Base-by-base conservation (phyloP, 2,113 vertebrate genomes). In the Pogonocichla stellata region DNA sequence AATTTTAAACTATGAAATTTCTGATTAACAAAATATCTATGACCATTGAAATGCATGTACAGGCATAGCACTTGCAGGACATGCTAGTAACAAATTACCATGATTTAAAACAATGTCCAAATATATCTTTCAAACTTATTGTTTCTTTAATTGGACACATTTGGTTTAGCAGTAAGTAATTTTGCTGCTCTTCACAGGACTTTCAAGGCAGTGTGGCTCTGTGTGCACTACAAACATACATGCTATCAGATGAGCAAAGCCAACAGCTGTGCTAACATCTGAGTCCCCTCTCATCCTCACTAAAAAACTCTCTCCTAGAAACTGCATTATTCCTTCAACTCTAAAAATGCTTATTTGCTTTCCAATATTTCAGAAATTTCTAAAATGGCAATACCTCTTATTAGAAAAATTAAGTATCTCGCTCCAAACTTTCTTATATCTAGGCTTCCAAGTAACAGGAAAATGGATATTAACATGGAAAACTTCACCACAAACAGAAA, bases 391-490 rank as follows among this genome's bases (percentile, higher is more conserved):
- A 28, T 15, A 31, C 1, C 0, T 58, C 12, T 42, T 50, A 11
- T 19, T 43, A 48, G 22, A 48, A 88, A 81, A 81, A 88, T n/a
- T 10, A 57, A 34, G 3, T 47, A 14, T 40, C 28, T 56, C 0
- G 0, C 6, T 53, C 24, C 12, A 64, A 33, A 16, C 5, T 51
- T 82, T 58, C 25, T 26, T 22, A 7, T 24, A 51, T 11, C 8
- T 25, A 36, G 14, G 6, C 13, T 82, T 67, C 54, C 16, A 62
- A 66, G 7, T 19, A 66, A 70, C 5, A 79, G 3, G 3, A 33
- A 64, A 73, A 70, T 10, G 0, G 4, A 54, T 50, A 43, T 45
- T 50, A 53, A 23, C 0, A 0, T 7, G 14, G 3, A 2, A 65
- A 45, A 66, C 1, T 23, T 72, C 28, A 34, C 8, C 28, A 36